Evolutionary conservation across 2,113 vertebrate genomes (phyloP).

Genomic region (Aegithalos caudatus): DNA sequence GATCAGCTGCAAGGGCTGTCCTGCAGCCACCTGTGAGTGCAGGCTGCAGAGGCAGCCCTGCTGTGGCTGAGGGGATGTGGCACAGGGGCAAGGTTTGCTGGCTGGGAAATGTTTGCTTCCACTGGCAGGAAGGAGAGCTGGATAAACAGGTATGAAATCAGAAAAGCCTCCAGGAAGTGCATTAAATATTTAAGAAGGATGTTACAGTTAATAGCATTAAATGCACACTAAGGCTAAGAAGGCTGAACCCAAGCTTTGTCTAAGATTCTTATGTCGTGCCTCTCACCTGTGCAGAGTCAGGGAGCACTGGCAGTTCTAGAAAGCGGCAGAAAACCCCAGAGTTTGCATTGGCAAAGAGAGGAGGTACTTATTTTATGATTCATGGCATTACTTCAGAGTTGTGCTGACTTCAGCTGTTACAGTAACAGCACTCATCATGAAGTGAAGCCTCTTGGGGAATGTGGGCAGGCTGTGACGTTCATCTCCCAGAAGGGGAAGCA

Average conservation of each 20-base stretch:
- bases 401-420: neutral
- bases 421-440: neutral
- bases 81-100: neutral
- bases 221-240: neutral
- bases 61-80: neutral
- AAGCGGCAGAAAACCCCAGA: neutral
- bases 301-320: neutral
- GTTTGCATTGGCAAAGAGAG: neutral
- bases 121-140: neutral
- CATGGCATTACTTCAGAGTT: neutral
- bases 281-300: neutral
- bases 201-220: neutral
- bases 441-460: neutral
- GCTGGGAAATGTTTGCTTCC: neutral
- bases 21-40: neutral
- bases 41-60: neutral
- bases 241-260: neutral
- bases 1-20: neutral
- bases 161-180: neutral
- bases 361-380: neutral
- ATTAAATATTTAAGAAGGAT: conserved; percentile 24
- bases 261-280: neutral
- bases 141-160: neutral
- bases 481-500: neutral
- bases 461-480: neutral